These are phyloP conservation scores for Eurytemora carolleeae DNA, from an alignment of 1,140 invertebrate species.

Conservation along the genomic window DNA sequence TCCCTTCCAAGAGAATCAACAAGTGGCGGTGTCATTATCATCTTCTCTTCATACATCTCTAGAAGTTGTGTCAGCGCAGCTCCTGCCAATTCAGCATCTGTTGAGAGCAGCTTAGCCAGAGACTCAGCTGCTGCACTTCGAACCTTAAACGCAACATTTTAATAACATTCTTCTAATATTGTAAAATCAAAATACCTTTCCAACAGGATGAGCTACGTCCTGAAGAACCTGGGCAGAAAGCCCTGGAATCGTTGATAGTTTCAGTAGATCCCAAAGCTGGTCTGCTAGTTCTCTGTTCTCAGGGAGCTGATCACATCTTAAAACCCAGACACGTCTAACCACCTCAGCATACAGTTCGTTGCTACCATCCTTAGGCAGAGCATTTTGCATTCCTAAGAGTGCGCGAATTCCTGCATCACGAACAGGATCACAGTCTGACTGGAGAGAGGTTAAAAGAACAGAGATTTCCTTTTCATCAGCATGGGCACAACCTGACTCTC, in stretches of 20 bases:
- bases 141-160: no score
- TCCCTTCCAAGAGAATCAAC: constrained; percentile 14
- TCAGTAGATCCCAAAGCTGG: neutral
- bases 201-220: neutral
- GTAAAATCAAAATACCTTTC: no score
- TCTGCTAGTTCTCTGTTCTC: neutral
- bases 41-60: constrained; percentile 51
- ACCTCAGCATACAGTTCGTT: neutral
- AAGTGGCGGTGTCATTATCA: constrained; percentile 22
- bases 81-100: constrained; percentile 33
- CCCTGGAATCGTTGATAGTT: no score
- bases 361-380: neutral
- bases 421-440: no score
- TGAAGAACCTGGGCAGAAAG: neutral
- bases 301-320: neutral
- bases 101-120: constrained; percentile 41
- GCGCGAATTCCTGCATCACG: neutral
- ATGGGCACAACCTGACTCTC: constrained; percentile 35
- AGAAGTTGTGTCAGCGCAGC: constrained; percentile 42
- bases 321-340: neutral
- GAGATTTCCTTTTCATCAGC: constrained; percentile 48
- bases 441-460: constrained; percentile 51
- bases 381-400: neutral
- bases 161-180: no score
- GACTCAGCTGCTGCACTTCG: constrained; percentile 54